phyloP scores from a whole-genome alignment of 2,113 vertebrate genomes.

The Pomatostomus ruficeps region DNA sequence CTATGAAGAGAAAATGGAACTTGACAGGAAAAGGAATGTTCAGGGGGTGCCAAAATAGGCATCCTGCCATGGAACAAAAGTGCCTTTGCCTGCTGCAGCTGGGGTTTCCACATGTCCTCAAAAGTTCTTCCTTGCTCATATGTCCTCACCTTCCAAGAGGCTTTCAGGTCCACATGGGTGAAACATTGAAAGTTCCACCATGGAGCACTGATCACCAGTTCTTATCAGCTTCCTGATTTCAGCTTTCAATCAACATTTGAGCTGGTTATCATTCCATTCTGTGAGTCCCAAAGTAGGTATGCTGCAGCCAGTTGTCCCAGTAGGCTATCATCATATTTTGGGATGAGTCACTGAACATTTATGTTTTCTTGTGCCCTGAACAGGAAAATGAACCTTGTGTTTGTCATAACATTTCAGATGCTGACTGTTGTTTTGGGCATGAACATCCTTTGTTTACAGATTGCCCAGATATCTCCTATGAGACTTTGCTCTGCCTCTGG shows the following conservation, averaged over 20 bases:
- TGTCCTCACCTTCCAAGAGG: neutral
- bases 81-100: neutral
- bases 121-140: neutral
- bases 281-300: neutral
- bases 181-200: neutral
- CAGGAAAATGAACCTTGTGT: neutral
- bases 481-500: neutral
- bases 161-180: neutral
- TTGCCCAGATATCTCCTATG: neutral
- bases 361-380: neutral
- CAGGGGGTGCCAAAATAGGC: neutral
- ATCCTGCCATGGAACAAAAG: neutral
- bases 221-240: neutral
- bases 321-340: neutral
- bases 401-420: neutral
- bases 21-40: neutral
- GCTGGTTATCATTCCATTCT: neutral
- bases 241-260: neutral
- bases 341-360: neutral
- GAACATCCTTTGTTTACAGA: neutral
- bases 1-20: neutral
- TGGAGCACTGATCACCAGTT: neutral
- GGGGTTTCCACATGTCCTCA: neutral
- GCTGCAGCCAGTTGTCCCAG: neutral
- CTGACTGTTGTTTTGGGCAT: accelerated